phyloP scores from a whole-genome alignment of 1,140 invertebrate species.

The Ceratosolen solmsi region DNA sequence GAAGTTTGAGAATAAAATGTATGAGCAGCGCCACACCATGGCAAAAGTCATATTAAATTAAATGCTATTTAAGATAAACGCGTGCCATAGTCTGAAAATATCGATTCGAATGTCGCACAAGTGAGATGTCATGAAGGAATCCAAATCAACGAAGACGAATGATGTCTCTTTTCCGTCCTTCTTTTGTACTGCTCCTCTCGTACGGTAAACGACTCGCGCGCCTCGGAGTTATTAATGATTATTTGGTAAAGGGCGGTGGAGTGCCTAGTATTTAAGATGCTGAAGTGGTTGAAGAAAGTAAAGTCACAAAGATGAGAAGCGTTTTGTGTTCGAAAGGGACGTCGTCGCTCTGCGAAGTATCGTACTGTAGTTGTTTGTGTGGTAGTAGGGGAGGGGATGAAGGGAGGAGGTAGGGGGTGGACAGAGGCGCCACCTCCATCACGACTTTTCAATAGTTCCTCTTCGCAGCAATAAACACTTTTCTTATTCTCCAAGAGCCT shows the following conservation, averaged over 20 bases:
- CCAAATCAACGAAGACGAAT: constrained; percentile 35
- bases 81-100: neutral
- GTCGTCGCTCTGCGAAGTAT: neutral
- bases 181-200: neutral
- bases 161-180: constrained; percentile 10
- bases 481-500: constrained; percentile 11
- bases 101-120: constrained; percentile 21
- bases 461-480: constrained; percentile 24
- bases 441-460: neutral
- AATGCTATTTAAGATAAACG: neutral
- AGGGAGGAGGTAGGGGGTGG: neutral
- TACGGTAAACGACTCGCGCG: neutral
- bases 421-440: neutral
- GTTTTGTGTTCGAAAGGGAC: neutral
- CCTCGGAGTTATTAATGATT: constrained; percentile 36
- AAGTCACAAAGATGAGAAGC: constrained; percentile 9
- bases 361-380: neutral
- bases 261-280: neutral
- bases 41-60: too few species aligned
- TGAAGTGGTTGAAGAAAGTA: neutral
- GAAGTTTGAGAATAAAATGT: too few species aligned
- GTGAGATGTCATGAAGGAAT: neutral
- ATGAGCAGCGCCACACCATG: too few species aligned
- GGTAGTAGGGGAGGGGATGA: neutral
- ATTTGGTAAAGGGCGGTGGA: neutral